These are phyloP conservation scores for Parascotia fuliginaria DNA, from an alignment of 2,888 invertebrate genomes.

Conservation along the genomic window DNA sequence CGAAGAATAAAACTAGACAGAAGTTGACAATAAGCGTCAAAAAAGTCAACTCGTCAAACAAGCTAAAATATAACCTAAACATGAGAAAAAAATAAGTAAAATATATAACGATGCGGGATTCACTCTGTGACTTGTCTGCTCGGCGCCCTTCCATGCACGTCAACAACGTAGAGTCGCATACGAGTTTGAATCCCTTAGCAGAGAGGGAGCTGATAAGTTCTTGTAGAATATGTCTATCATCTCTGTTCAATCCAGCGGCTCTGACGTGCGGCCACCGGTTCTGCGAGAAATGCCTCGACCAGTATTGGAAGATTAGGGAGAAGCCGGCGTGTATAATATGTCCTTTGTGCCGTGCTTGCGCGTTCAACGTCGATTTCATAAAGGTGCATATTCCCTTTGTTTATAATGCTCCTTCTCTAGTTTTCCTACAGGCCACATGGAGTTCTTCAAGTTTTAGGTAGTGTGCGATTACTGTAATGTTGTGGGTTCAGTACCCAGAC, in stretches of 20 bases:
- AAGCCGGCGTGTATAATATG: slow-evolving; percentile 61
- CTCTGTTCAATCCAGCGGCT: slow-evolving; percentile 53
- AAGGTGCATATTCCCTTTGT: too few species aligned
- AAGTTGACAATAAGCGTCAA: too few species aligned
- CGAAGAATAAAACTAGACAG: too few species aligned
- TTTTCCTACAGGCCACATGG: too few species aligned
- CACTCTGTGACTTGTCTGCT: background rate
- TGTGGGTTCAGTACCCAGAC: too few species aligned
- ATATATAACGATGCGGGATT: background rate
- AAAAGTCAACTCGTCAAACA: too few species aligned
- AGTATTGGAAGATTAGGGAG: slow-evolving; percentile 58
- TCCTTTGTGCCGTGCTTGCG: slow-evolving; percentile 62
- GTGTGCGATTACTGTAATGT: too few species aligned
- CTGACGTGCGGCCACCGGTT: slow-evolving; percentile 70
- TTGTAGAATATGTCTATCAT: slow-evolving; percentile 69
- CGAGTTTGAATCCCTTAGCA: slow-evolving; percentile 26
- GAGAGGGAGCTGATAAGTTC: slow-evolving; percentile 46
- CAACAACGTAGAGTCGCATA: slow-evolving; percentile 25
- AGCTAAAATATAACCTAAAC: background rate
- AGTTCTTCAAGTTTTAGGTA: too few species aligned
- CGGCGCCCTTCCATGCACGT: background rate
- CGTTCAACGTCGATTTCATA: slow-evolving; percentile 61
- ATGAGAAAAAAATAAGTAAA: background rate
- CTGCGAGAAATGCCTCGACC: slow-evolving; percentile 61
- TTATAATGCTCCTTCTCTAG: too few species aligned